Evolutionary conservation across 2,113 vertebrate species (phyloP).

Genomic region (Neotoma lepida): DNA sequence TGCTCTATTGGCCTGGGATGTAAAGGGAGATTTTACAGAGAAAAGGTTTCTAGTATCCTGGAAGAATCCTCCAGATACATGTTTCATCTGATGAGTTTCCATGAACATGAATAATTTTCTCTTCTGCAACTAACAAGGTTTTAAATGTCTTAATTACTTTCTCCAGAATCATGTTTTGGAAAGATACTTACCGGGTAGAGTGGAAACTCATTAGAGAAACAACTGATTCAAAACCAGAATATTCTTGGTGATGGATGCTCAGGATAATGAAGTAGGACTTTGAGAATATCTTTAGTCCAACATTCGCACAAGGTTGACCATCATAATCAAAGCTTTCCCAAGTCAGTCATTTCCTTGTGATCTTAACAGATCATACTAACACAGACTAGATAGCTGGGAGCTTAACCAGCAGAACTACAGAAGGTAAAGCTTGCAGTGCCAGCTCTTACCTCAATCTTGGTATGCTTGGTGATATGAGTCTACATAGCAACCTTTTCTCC

Average conservation of each 20-base stretch:
- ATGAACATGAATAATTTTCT: neutral
- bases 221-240: neutral
- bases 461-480: neutral
- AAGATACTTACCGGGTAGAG: neutral
- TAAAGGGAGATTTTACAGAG: neutral
- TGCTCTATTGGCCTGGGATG: neutral
- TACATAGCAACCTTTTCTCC: neutral
- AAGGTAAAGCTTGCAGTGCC: neutral
- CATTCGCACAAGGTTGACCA: no score
- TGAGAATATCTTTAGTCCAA: neutral
- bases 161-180: neutral
- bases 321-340: neutral
- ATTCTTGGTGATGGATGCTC: neutral
- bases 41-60: neutral
- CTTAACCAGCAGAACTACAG: neutral
- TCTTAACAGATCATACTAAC: neutral
- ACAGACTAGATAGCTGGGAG: neutral
- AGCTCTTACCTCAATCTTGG: neutral
- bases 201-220: neutral
- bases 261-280: neutral
- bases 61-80: neutral
- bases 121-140: neutral
- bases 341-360: neutral
- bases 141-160: neutral
- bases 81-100: neutral